Conservation (phyloP, 1,140 invertebrate genomes). For the Tribolium castaneum region DNA sequence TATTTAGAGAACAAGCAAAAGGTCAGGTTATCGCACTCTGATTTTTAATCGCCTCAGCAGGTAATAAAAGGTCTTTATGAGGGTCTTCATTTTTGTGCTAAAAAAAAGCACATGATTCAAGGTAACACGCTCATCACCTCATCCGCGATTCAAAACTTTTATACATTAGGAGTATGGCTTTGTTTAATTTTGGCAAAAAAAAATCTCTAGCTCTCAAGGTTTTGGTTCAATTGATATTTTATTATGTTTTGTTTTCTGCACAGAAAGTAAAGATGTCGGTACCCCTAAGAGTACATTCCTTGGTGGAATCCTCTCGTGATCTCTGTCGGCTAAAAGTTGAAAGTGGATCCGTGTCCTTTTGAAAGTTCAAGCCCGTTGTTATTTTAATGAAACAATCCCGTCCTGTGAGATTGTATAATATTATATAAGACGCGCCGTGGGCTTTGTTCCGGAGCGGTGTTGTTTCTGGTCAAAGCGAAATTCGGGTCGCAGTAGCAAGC, state of each 20-base stretch:
- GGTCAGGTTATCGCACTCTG: neutral
- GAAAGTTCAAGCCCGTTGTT: conserved; percentile 29
- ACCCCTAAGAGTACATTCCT: neutral
- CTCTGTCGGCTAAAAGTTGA: neutral
- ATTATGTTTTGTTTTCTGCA: too few relatives aligned
- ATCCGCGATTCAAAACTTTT: neutral
- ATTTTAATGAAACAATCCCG: conserved; percentile 30
- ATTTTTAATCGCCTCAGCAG: neutral
- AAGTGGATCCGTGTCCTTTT: conserved; percentile 1
- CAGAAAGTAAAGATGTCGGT: neutral
- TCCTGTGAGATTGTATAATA: conserved; percentile 25
- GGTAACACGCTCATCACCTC: neutral
- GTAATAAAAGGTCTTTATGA: neutral
- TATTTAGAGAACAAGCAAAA: neutral
- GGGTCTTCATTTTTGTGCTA: neutral
- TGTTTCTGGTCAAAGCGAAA: conserved; percentile 35
- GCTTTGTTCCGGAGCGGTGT: conserved; percentile 22
- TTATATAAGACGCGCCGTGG: conserved; percentile 31
- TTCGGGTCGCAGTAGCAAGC: conserved; percentile 24
- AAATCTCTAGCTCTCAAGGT: too few relatives aligned
- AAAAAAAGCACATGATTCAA: neutral
- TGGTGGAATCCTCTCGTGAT: neutral
- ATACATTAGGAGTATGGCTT: neutral
- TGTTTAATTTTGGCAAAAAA: too few relatives aligned
- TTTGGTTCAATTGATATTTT: too few relatives aligned